These are phyloP conservation scores for Pangasius macronema DNA, from an alignment of 2,797 vertebrate genomes.

Conservation along the genomic window DNA sequence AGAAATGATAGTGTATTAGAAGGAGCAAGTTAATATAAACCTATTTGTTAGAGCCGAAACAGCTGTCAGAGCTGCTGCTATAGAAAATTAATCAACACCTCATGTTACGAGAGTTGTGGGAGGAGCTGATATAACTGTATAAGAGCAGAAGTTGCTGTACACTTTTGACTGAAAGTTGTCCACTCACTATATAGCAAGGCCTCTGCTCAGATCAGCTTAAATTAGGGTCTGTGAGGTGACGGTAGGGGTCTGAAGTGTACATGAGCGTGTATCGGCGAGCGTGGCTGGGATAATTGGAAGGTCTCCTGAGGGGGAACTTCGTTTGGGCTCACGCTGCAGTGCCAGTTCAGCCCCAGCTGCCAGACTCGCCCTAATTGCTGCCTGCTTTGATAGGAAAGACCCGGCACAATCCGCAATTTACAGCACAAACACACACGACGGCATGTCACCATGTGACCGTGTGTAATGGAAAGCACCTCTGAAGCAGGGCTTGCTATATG, in stretches of 20 bases:
- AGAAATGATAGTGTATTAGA: neutral
- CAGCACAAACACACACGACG: conserved; percentile 64
- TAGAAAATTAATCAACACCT: neutral
- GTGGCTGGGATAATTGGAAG: conserved; percentile 70
- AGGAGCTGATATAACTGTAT: neutral
- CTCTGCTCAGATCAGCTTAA: neutral
- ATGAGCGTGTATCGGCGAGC: neutral
- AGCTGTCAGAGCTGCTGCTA: neutral
- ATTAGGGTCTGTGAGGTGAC: neutral
- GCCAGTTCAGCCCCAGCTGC: conserved; percentile 63
- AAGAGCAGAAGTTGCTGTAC: neutral
- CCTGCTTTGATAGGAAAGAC: conserved; percentile 60
- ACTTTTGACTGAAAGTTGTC: neutral
- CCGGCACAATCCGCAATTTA: conserved; percentile 6
- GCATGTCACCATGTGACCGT: neutral
- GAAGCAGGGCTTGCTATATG: neutral
- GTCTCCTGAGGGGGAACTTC: conserved; percentile 66
- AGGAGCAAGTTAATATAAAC: neutral
- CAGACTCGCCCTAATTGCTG: conserved; percentile 70
- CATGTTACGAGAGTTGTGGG: too few relatives aligned
- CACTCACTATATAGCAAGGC: conserved; percentile 1
- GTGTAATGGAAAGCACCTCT: conserved; percentile 2
- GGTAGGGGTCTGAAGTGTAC: neutral
- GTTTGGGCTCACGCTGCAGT: conserved; percentile 56
- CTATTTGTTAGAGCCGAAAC: neutral